Conservation (phyloP, 1,140 invertebrate genomes). For the Rhagoletis pomonella region DNA sequence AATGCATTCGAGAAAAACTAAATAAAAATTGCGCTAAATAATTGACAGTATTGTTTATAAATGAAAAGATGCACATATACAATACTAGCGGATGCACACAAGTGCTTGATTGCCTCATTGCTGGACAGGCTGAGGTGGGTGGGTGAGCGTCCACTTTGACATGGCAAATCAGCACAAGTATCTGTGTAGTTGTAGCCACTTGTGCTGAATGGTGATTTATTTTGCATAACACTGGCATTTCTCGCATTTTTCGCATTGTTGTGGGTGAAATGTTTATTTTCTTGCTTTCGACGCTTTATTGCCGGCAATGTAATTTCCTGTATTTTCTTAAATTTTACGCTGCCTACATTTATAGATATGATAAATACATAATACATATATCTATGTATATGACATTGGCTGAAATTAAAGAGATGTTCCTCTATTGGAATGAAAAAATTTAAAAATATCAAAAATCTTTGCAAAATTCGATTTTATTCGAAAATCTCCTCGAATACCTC, state of each 20-base stretch:
- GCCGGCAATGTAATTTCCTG: conserved; percentile 18
- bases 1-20: neutral
- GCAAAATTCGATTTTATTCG: no score
- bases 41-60: conserved; percentile 31
- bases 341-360: no score
- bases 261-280: conserved; percentile 14
- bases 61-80: neutral
- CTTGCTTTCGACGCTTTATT: neutral
- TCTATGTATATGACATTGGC: no score
- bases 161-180: no score
- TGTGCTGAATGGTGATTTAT: neutral
- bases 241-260: conserved; percentile 31
- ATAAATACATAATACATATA: no score
- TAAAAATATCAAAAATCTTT: no score
- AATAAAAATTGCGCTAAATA: conserved; percentile 3
- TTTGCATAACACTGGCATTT: neutral
- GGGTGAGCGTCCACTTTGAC: neutral
- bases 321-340: neutral
- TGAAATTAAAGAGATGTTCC: no score
- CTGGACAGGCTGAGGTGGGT: neutral
- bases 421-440: no score
- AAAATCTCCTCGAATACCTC: no score
- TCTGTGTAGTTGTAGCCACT: neutral
- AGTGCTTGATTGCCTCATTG: neutral
- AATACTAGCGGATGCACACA: neutral